These are phyloP conservation scores for Elanoides forficatus DNA, from an alignment of 2,113 vertebrate genomes.

Conservation along the genomic window DNA sequence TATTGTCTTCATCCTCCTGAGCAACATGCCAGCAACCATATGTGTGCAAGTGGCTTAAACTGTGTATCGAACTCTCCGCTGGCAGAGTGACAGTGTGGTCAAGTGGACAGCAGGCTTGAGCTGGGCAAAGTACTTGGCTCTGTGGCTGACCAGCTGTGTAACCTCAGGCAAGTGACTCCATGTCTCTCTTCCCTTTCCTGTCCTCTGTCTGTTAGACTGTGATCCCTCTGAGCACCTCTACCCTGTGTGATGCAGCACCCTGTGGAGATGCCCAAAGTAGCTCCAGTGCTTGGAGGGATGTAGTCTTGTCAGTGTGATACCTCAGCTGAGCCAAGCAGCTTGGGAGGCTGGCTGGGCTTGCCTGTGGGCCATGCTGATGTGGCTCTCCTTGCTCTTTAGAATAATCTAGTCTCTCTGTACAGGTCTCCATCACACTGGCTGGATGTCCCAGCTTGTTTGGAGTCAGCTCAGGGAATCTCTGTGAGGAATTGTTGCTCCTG, in stretches of 20 bases:
- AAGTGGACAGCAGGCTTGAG: not conserved
- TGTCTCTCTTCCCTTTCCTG: not conserved
- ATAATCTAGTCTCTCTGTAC: not conserved
- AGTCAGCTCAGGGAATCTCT: not conserved
- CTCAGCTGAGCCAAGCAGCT: not conserved
- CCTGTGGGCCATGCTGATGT: not conserved
- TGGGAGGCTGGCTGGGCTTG: not conserved
- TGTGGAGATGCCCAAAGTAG: not conserved
- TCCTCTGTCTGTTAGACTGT: not conserved
- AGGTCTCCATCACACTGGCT: not conserved
- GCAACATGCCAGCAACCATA: not conserved
- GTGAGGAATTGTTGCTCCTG: not conserved
- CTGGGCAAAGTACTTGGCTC: not conserved
- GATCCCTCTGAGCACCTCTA: not conserved
- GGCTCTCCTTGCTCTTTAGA: not conserved
- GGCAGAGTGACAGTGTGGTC: not conserved
- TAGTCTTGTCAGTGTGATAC: not conserved
- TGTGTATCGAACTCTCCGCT: not conserved
- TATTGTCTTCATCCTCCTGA: not conserved
- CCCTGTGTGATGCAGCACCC: fast-evolving
- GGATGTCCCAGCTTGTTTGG: not conserved
- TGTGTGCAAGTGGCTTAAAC: not conserved
- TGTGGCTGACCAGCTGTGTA: not conserved
- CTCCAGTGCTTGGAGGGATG: not conserved
- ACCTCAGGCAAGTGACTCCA: not conserved